phyloP scores from a whole-genome alignment of 2,113 vertebrate genomes.

The Poecilia latipinna region DNA sequence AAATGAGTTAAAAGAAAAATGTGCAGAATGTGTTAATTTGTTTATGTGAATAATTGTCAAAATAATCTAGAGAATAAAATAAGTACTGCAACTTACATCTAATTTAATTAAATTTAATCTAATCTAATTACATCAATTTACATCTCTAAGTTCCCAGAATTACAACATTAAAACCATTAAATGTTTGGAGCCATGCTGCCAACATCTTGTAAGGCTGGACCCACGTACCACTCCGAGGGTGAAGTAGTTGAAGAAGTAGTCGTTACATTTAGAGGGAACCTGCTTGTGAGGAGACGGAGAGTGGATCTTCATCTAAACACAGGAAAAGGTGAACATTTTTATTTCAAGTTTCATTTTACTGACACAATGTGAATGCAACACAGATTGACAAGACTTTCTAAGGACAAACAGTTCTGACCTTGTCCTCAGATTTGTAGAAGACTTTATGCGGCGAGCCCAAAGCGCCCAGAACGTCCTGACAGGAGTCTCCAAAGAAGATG shows the following conservation, averaged over 20 bases:
- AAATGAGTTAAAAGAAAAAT: not conserved
- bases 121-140: no score
- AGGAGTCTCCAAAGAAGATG: constrained; percentile 96
- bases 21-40: no score
- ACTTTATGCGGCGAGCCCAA: constrained; percentile 97
- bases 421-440: constrained; percentile 99
- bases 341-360: not conserved
- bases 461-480: constrained; percentile 95
- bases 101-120: no score
- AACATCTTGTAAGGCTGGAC: not conserved
- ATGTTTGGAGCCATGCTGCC: not conserved
- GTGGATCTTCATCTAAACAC: constrained; percentile 97
- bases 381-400: not conserved
- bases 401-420: constrained; percentile 75
- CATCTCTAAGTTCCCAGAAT: no score
- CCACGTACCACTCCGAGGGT: constrained; percentile 95
- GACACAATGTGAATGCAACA: not conserved
- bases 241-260: constrained; percentile 99
- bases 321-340: not conserved
- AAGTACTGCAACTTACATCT: no score
- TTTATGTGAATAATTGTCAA: no score
- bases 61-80: no score
- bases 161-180: not conserved
- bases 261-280: constrained; percentile 98
- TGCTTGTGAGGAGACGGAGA: constrained; percentile 98